These are phyloP conservation scores for Cyprinus carpio DNA, from an alignment of 2,113 vertebrate genomes.

Conservation along the genomic window DNA sequence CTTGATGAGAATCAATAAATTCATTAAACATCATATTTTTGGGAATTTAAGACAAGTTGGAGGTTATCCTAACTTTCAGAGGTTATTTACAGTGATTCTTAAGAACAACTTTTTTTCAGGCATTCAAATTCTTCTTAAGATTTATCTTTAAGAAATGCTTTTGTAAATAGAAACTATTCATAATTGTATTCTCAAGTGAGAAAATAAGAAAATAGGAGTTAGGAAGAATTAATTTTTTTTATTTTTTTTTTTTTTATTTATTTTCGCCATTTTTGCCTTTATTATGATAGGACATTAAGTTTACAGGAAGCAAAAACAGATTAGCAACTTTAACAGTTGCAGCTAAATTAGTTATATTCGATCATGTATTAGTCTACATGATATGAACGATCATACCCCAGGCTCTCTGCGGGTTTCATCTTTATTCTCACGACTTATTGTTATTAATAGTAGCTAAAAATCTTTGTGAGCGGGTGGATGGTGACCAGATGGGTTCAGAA, in stretches of 20 bases:
- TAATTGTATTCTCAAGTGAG: no score
- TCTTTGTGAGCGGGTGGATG: conserved; percentile 15
- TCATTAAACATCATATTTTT: neutral
- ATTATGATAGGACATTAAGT: no score
- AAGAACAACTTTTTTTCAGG: neutral
- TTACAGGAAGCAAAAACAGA: no score
- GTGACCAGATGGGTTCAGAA: conserved; percentile 64
- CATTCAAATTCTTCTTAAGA: neutral
- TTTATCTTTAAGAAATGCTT: neutral
- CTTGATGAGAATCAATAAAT: neutral
- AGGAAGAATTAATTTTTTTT: no score
- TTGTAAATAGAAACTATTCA: neutral
- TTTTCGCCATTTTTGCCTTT: no score
- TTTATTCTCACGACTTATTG: neutral
- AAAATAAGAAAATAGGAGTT: no score
- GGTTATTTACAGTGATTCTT: neutral
- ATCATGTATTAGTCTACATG: neutral
- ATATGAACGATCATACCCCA: neutral
- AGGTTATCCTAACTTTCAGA: neutral
- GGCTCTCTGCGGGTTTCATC: neutral
- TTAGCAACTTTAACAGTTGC: neutral
- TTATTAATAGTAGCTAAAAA: conserved; percentile 6
- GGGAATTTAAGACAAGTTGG: neutral
- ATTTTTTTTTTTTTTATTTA: neutral
- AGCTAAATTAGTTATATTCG: neutral